A percentile compares a stretch with the other conserved stretches of the same genome.
Evolutionary conservation across 2,888 invertebrate species (phyloP).

Genomic region (Acronicta alni): DNA sequence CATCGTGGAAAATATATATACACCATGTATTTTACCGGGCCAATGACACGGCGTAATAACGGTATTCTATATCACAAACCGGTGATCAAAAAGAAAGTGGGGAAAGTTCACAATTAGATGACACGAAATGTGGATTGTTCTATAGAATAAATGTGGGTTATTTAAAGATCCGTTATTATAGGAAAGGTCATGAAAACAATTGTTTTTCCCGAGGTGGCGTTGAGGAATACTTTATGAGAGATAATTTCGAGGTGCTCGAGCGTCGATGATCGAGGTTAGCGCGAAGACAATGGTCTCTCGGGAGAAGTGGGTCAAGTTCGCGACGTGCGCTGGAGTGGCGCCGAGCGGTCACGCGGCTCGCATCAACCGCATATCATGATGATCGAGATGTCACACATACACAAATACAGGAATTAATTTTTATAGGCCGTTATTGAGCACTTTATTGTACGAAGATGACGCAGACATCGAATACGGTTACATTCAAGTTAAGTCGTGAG

Average conservation of each 20-base stretch:
- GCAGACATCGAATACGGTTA: background rate
- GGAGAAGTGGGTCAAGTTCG: constrained; percentile 86
- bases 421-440: constrained; percentile 21
- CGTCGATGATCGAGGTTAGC: constrained; percentile 73
- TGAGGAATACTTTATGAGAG: constrained; percentile 62
- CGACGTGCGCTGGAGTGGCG: constrained; percentile 70
- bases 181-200: constrained; percentile 60
- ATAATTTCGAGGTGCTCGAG: constrained; percentile 68
- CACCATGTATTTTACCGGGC: constrained; percentile 77
- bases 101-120: constrained; percentile 83
- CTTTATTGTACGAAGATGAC: constrained; percentile 16
- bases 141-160: constrained; percentile 42
- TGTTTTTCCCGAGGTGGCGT: constrained; percentile 54
- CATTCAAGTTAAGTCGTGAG: background rate
- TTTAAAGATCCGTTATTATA: constrained; percentile 37
- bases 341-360: constrained; percentile 68
- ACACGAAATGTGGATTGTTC: constrained; percentile 64
- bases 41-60: constrained; percentile 74
- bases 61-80: constrained; percentile 75
- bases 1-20: constrained; percentile 70
- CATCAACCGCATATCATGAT: constrained; percentile 19
- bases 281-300: constrained; percentile 80
- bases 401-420: constrained; percentile 19
- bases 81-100: constrained; percentile 83
- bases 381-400: constrained; percentile 26